Percentiles rank a stretch among this genome's conserved stretches.
Conservation (phyloP, 2,888 invertebrate species). For the Byasa hedistus region DNA sequence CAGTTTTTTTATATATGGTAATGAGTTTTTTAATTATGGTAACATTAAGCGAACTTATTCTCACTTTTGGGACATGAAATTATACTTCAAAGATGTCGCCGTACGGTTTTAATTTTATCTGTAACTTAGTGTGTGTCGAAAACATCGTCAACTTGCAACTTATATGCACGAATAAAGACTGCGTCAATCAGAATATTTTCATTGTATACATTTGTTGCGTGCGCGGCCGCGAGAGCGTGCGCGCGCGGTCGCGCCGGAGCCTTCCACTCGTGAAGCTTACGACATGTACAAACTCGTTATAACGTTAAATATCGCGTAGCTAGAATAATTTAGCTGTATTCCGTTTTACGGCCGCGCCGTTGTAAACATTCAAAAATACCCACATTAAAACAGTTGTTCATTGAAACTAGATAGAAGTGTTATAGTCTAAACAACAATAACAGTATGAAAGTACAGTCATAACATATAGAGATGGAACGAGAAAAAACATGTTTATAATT, state of each 20-base stretch:
- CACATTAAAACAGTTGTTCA: not conserved
- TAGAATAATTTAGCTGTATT: slow-evolving; percentile 65
- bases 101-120: not conserved
- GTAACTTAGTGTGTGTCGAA: not conserved
- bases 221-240: slow-evolving; percentile 14
- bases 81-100: not conserved
- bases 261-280: slow-evolving; percentile 59
- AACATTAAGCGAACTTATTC: not conserved
- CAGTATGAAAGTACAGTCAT: not conserved
- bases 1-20: too few species aligned
- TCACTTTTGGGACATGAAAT: not conserved
- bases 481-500: too few species aligned
- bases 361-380: not conserved
- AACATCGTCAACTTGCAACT: slow-evolving; percentile 10
- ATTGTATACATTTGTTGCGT: slow-evolving; percentile 45
- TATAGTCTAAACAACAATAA: not conserved
- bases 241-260: not conserved
- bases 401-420: too few species aligned
- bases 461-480: not conserved
- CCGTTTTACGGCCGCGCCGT: slow-evolving; percentile 23
- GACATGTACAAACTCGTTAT: slow-evolving; percentile 71
- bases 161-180: slow-evolving; percentile 44
- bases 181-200: slow-evolving; percentile 41
- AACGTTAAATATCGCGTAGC: slow-evolving; percentile 59
- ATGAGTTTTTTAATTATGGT: not conserved